Percentiles rank a stretch among this genome's conserved stretches.
Conservation (phyloP, 2,113 vertebrate species). For the Dipodomys stephensi region DNA sequence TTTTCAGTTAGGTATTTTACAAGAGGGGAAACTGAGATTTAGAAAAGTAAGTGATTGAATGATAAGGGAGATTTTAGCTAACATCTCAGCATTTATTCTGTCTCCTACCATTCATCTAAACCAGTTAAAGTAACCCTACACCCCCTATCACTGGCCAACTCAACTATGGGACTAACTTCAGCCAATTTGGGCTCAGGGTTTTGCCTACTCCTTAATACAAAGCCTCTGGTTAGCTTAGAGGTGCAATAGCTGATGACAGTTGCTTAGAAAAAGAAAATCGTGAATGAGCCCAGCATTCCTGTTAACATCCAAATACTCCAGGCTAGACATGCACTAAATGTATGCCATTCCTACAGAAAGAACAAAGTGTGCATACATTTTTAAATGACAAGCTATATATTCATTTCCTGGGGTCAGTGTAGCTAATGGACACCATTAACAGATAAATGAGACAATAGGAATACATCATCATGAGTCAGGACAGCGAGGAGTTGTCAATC, state of each 20-base stretch:
- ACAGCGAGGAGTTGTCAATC: neutral
- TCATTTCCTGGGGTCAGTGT: neutral
- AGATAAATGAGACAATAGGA: neutral
- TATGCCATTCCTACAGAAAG: neutral
- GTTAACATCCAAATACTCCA: neutral
- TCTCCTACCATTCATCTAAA: no score
- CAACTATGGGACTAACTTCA: no score
- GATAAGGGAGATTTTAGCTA: neutral
- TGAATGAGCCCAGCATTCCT: no score
- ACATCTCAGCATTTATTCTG: neutral
- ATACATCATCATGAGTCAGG: neutral
- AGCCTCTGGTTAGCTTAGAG: neutral
- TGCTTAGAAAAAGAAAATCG: neutral
- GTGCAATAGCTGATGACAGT: neutral
- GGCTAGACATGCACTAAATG: neutral
- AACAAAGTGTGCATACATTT: neutral
- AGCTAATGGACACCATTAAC: neutral
- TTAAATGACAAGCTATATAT: neutral
- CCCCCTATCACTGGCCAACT: no score
- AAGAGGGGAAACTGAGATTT: neutral
- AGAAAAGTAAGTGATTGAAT: neutral
- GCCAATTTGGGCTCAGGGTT: neutral
- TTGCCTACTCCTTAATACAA: neutral
- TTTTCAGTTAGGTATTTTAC: neutral
- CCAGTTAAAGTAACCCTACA: neutral